These are phyloP conservation scores for Solenopsis invicta DNA, from an alignment of 1,140 invertebrate genomes.

Conservation along the genomic window DNA sequence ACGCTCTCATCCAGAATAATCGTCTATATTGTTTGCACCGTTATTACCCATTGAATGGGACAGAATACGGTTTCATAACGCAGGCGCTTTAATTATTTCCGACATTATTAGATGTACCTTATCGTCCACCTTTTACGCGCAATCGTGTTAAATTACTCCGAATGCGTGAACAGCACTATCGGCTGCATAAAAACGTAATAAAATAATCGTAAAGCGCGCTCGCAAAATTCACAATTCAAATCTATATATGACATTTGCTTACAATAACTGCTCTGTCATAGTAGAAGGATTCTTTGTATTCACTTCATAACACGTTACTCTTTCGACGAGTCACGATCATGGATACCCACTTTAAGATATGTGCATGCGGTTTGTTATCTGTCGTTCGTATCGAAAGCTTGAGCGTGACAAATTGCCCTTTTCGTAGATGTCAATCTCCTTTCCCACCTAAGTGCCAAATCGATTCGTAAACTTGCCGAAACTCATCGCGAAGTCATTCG, in stretches of 20 bases:
- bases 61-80: constrained; percentile 27
- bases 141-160: neutral
- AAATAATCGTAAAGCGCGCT: neutral
- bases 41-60: constrained; percentile 40
- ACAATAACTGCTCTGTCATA: neutral
- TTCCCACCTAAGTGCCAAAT: constrained; percentile 39
- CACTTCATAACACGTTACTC: neutral
- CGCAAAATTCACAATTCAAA: neutral
- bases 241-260: neutral
- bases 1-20: constrained; percentile 55
- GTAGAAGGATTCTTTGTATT: neutral
- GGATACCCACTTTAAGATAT: neutral
- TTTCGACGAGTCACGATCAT: constrained; percentile 13
- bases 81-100: constrained; percentile 26
- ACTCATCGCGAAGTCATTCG: constrained; percentile 70
- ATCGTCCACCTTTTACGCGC: neutral
- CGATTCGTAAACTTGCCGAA: constrained; percentile 72
- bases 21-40: constrained; percentile 49
- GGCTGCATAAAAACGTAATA: no score
- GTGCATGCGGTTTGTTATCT: neutral
- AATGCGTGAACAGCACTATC: neutral
- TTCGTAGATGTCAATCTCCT: constrained; percentile 29
- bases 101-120: neutral
- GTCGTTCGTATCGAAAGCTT: constrained; percentile 1
- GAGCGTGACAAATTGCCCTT: constrained; percentile 63